phyloP scores from a whole-genome alignment of 2,113 vertebrate genomes.

The Apteryx owenii region DNA sequence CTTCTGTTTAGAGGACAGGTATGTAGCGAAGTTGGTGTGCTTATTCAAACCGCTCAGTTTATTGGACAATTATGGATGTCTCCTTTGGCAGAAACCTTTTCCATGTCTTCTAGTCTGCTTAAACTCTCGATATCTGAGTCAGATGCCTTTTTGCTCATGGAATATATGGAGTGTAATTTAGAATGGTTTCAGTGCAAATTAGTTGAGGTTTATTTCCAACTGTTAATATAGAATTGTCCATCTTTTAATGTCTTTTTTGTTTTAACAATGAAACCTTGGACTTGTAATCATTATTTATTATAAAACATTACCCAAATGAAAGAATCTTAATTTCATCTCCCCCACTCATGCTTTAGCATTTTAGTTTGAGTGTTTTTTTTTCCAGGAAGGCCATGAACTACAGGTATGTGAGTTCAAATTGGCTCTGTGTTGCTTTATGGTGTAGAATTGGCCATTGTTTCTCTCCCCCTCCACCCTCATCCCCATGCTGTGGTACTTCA shows the following conservation, averaged over 20 bases:
- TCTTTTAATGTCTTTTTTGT: not conserved
- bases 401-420: not conserved
- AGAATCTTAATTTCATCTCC: not conserved
- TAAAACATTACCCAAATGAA: not conserved
- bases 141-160: not conserved
- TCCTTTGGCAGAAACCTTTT: not conserved
- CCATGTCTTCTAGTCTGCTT: not conserved
- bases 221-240: not conserved
- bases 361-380: not conserved
- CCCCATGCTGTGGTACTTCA: not conserved
- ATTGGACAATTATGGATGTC: not conserved
- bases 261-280: not conserved
- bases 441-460: not conserved
- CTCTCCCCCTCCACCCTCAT: rapidly evolving
- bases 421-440: not conserved
- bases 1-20: not conserved
- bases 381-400: not conserved
- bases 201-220: not conserved
- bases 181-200: not conserved
- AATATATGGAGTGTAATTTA: not conserved
- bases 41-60: not conserved
- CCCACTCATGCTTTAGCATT: not conserved
- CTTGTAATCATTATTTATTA: not conserved
- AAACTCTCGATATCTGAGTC: not conserved
- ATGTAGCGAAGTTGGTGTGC: not conserved